Evolutionary conservation across 1,140 invertebrate genomes (phyloP), one percentile per base, ranked within the genome.

Genomic region (Samia ricini): DNA sequence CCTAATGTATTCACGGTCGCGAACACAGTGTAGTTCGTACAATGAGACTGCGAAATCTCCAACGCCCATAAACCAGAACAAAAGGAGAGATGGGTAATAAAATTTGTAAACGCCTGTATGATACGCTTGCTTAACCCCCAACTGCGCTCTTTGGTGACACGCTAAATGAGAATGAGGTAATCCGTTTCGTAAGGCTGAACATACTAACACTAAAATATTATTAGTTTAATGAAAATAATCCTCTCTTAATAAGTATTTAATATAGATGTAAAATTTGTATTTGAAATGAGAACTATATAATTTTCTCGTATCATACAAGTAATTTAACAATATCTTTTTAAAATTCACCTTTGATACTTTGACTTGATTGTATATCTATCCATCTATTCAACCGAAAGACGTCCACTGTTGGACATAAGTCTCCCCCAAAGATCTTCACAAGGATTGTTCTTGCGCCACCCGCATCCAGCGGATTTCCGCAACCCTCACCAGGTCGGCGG

Each of bases 91-190:
- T 68, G 72, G 78, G 76, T 73, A 80, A 80, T 85, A 82, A 83
- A 85, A 83, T 80, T 77, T 81, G 77, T 79, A 82, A 84, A 81
- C 77, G 78, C 69, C 69, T 74, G 76, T 77, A 78, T 77, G 80
- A 85, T 75, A 80, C 81, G 83, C 66, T 69, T 74, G 78, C 74
- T 85, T 85, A 83, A 82, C 74, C 70, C 69, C 71, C 69, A 64
- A 64, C 67, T 68, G 62, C 56, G 71, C 64, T 76, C 72, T 66
- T 71, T 56, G 67, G 64, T 64, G 64, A 73, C 68, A 61, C 59
- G 71, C 60, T 72, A 66, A 73, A 74, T 74, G 69, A 72, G 65
- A 69, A 73, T 67, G 66, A 57, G 63, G 66, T 59, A 72, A 77
- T 72, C 66, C 65, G 66, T 68, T 63, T 62, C 64, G 59, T 63